Conservation (phyloP, 2,113 vertebrate genomes). For the Donacobius atricapilla region DNA sequence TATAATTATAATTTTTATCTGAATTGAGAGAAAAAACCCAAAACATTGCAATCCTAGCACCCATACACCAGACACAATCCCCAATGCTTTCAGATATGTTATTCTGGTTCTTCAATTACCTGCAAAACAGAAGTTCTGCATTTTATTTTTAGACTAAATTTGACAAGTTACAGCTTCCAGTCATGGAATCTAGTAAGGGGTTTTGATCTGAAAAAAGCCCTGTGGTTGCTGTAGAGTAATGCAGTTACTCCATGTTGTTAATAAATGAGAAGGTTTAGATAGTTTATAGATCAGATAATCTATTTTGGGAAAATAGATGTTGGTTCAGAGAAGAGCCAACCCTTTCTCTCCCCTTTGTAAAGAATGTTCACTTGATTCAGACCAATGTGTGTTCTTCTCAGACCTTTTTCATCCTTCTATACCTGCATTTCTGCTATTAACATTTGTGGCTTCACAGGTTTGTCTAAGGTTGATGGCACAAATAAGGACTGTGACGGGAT, state of each 20-base stretch:
- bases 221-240: not conserved
- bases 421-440: not conserved
- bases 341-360: not conserved
- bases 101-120: not conserved
- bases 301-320: not conserved
- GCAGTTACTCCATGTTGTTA: not conserved
- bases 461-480: not conserved
- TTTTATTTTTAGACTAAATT: not conserved
- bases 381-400: not conserved
- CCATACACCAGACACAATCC: not conserved
- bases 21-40: not conserved
- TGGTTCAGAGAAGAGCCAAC: not conserved
- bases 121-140: not conserved
- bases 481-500: not conserved
- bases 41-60: not conserved
- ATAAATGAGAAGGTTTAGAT: not conserved
- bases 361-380: not conserved
- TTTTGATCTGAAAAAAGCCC: too few relatives aligned
- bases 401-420: not conserved
- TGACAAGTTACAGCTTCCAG: not conserved
- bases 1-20: not conserved
- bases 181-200: not conserved
- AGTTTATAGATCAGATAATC: not conserved
- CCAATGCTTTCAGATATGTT: not conserved
- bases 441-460: not conserved